A percentile compares a stretch with the other conserved stretches of the same genome.
Conservation (phyloP, 2,113 vertebrate genomes). For the Alosa alosa region DNA sequence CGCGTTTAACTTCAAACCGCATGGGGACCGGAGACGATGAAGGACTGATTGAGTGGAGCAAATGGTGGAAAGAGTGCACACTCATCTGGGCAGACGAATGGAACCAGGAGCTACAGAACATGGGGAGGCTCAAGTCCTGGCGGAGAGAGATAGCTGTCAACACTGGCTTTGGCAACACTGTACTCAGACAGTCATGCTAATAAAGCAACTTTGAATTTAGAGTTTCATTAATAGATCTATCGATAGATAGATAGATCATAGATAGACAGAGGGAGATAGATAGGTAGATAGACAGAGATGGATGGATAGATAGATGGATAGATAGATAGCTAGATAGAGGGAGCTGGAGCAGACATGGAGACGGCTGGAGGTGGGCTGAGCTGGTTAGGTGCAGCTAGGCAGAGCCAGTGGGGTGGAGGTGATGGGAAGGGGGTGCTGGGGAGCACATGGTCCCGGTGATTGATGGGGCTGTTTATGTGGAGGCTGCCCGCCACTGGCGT, state of each 20-base stretch:
- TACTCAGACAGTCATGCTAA: no score
- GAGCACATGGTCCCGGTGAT: not conserved
- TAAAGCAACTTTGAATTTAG: no score
- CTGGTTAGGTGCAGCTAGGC: not conserved
- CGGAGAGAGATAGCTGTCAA: no score
- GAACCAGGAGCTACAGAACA: no score
- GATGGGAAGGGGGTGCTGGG: no score
- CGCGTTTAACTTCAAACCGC: not conserved
- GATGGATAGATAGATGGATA: not conserved
- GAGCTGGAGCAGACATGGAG: not conserved
- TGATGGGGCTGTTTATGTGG: not conserved
- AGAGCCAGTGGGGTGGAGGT: no score
- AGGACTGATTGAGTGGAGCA: not conserved
- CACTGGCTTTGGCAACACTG: no score
- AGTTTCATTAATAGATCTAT: no score
- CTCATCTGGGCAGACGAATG: no score
- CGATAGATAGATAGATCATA: slow-evolving; percentile 12
- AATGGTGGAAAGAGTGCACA: not conserved
- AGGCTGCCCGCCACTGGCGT: not conserved
- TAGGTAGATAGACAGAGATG: not conserved
- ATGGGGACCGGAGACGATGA: not conserved
- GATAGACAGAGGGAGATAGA: not conserved
- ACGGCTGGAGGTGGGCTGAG: not conserved
- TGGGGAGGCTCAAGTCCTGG: no score
- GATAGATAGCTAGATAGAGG: not conserved